Evolutionary conservation across 1,140 invertebrate genomes (phyloP), one percentile per base, ranked within the genome.

Genomic region (Drosophila arawakana): DNA sequence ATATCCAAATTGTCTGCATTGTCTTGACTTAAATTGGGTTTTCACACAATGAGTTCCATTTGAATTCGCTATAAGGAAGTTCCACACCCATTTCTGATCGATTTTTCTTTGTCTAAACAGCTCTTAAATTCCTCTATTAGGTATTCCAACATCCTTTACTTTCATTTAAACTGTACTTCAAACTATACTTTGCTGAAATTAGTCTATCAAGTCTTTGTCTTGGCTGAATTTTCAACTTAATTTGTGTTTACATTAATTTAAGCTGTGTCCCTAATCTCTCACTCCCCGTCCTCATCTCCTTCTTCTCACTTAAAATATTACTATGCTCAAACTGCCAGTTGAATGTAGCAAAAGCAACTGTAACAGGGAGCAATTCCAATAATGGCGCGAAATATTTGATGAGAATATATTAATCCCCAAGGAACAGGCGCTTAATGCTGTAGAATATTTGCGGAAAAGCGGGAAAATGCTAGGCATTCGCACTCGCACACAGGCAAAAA

Each of bases 301-400:
- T 2, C 25, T 30, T 30, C 25, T 30, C 5, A 6, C 25, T 30
- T 30, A 13, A 43, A 43, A 43, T 43, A 43, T 25, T 61, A 10
- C 39, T 30, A 18, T 43, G 10, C 11, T n/a, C 62, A 44, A 68
- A 49, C 57, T 61, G 54, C 9, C 54, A 59, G 50, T 60, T 68
- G 41, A 68, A 60, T 69, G 46, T 13, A 47, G 43, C 57, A 44
- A 63, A 44, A 63, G 52, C 44, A 55, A 69, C 59, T 61, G 47
- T 46, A 62, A 54, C 57, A 54, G 43, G 44, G 25, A 49, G 73
- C 76, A 81, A 84, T 84, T 90, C 74, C 84, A 90, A 89, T 90
- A 89, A 89, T 89, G 85, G 84, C 78, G 84, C 80, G 85, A 89
- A 90, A 89, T 90, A 90, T 89, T 84, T 89, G 81, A 89, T 89